These are phyloP conservation scores for Panopea generosa DNA, from an alignment of 2,888 invertebrate species.

Conservation along the genomic window DNA sequence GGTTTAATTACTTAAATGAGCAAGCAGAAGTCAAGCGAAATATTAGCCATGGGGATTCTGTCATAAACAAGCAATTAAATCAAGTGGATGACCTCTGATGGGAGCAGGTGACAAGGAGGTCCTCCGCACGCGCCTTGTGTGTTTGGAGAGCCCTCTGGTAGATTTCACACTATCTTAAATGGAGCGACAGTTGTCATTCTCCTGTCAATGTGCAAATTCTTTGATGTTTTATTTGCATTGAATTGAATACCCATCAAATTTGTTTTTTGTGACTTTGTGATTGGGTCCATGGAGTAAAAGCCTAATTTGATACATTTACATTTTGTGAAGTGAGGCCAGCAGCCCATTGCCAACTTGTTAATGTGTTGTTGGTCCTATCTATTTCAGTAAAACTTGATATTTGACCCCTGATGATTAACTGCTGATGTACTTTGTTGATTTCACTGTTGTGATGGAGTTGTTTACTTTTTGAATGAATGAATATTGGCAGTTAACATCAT, in stretches of 20 bases:
- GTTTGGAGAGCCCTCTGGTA: constrained; percentile 25
- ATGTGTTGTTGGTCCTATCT: not conserved
- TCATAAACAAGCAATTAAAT: constrained; percentile 10
- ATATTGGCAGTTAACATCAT: too few relatives aligned
- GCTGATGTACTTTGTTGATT: too few relatives aligned
- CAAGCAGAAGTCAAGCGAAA: too few relatives aligned
- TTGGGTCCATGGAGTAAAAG: not conserved
- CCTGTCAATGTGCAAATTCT: constrained; percentile 22
- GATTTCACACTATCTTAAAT: constrained; percentile 35
- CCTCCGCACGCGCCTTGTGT: constrained; percentile 2
- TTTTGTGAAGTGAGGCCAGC: constrained; percentile 2
- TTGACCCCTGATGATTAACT: not conserved
- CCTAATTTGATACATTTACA: constrained; percentile 40
- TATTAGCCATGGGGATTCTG: too few relatives aligned
- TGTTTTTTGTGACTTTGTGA: constrained; percentile 19
- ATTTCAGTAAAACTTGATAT: not conserved
- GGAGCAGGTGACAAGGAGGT: constrained; percentile 38
- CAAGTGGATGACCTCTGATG: constrained; percentile 25
- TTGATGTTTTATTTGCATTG: constrained; percentile 47
- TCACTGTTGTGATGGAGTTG: too few relatives aligned
- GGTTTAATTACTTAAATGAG: too few relatives aligned
- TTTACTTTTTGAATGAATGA: too few relatives aligned
- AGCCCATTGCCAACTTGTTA: too few relatives aligned
- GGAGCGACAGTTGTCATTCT: constrained; percentile 15
- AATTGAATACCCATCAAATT: constrained; percentile 49